Evolutionary conservation across 2,113 vertebrate species (phyloP).

Genomic region (Corvus hawaiiensis): DNA sequence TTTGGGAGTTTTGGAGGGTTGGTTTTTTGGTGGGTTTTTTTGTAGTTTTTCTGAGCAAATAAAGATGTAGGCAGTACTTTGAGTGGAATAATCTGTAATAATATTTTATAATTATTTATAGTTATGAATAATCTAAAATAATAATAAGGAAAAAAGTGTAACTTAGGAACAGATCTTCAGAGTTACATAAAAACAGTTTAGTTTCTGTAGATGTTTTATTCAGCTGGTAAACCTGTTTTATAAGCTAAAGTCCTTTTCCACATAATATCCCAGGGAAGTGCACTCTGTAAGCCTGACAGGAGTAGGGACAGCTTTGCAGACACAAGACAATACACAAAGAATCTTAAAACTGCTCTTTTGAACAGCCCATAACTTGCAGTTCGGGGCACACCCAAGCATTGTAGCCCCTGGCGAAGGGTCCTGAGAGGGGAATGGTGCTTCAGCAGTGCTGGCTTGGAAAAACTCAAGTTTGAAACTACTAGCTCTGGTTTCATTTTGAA

Average conservation of each 20-base stretch:
- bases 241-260: conserved; percentile 19
- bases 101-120: neutral
- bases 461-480: accelerated
- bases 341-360: neutral
- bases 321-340: neutral
- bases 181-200: neutral
- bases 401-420: neutral
- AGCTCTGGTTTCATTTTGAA: neutral
- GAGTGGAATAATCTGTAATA: neutral
- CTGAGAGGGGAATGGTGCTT: neutral
- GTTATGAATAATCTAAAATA: neutral
- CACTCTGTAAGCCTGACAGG: neutral
- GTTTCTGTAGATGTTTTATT: neutral
- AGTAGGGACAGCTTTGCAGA: neutral
- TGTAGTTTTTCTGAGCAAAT: neutral
- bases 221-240: neutral
- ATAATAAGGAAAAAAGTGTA: neutral
- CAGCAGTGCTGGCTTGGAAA: neutral
- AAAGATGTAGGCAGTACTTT: neutral
- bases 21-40: neutral
- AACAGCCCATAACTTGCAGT: neutral
- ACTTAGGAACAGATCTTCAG: neutral
- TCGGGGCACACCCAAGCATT: neutral
- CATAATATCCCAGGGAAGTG: neutral
- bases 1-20: neutral